phyloP scores from a whole-genome alignment of 2,113 vertebrate genomes.

The Siniperca chuatsi region DNA sequence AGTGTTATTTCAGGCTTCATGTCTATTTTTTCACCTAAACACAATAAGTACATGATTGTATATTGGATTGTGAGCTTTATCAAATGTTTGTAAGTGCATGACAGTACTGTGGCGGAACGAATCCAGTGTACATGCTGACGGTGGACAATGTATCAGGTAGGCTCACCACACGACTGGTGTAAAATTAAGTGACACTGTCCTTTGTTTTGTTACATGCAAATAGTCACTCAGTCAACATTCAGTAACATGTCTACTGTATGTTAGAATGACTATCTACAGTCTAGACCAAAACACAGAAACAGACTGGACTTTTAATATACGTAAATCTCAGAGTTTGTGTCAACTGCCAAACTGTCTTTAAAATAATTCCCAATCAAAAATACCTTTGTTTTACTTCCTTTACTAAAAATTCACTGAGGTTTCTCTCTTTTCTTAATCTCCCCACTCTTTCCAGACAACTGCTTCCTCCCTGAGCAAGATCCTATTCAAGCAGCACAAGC shows the following conservation, averaged over 20 bases:
- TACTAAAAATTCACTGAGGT: constrained; percentile 13
- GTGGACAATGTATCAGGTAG: neutral
- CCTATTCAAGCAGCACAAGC: constrained; percentile 81
- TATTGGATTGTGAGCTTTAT: constrained; percentile 5
- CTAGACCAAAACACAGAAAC: neutral
- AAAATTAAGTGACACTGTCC: neutral
- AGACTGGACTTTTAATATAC: constrained; percentile 6
- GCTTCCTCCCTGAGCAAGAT: constrained; percentile 78
- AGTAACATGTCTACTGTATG: neutral
- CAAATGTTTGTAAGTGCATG: neutral
- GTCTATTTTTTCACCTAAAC: neutral
- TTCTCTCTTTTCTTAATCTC: constrained; percentile 63
- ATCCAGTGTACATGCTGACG: neutral
- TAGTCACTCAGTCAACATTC: neutral
- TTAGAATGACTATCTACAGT: neutral
- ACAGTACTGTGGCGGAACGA: neutral
- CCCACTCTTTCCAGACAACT: constrained; percentile 70
- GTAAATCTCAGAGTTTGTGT: neutral
- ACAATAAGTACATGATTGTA: constrained; percentile 13
- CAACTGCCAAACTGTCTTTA: neutral
- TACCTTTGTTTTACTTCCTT: constrained; percentile 45
- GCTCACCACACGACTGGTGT: neutral
- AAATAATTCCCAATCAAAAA: constrained; percentile 25
- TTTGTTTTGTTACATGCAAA: neutral
- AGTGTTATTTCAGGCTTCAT: constrained; percentile 12